A percentile compares a stretch with the other conserved stretches of the same genome.
phyloP scores from a whole-genome alignment of 2,113 vertebrate genomes.

The Noctilio leporinus region DNA sequence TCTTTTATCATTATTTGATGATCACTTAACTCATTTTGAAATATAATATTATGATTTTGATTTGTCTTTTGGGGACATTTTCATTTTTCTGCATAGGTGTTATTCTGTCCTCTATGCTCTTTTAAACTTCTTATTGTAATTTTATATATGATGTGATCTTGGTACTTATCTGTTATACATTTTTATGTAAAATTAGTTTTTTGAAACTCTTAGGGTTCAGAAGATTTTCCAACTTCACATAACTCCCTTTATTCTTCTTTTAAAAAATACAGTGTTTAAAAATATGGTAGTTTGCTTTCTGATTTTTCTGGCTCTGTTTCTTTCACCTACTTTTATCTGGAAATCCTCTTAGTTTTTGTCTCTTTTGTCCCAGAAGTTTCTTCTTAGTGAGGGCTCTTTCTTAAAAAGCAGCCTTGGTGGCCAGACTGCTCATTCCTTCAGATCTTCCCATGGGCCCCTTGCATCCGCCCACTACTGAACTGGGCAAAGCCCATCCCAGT shows the following conservation, averaged over 20 bases:
- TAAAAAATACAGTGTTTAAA: not conserved
- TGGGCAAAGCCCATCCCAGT: not conserved
- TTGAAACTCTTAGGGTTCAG: not conserved
- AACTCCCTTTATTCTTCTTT: not conserved
- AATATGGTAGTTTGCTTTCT: not conserved
- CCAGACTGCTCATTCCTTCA: not conserved
- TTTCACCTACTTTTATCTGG: not conserved
- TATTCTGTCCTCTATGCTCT: not conserved
- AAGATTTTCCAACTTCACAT: not conserved
- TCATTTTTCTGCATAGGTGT: not conserved
- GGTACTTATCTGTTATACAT: not conserved
- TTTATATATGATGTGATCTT: not conserved
- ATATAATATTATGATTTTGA: not conserved
- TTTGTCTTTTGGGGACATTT: not conserved
- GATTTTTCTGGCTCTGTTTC: not conserved
- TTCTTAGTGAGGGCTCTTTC: not conserved
- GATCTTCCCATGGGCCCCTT: not conserved
- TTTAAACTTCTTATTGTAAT: not conserved
- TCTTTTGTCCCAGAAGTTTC: not conserved
- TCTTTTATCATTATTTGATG: not conserved
- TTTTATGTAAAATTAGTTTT: slow-evolving; percentile 4
- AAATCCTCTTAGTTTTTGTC: not conserved
- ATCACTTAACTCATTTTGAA: not conserved
- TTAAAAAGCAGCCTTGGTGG: not conserved
- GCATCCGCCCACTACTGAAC: accelerated